Evolutionary conservation across 1,140 invertebrate species (phyloP).

Genomic region (Lepidurus packardi): DNA sequence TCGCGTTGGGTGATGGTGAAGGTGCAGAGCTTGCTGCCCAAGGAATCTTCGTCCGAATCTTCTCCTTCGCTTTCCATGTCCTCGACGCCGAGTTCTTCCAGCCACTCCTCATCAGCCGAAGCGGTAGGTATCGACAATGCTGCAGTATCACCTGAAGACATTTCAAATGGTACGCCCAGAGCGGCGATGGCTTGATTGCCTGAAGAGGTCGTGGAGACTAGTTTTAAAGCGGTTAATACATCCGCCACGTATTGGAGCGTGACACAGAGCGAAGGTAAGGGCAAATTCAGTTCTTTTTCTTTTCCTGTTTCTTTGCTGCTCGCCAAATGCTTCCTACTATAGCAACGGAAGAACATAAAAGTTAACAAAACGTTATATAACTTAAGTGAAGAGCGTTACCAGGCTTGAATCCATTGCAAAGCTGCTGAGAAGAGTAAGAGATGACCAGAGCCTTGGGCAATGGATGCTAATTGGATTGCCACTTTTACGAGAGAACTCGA

Average conservation of each 20-base stretch:
- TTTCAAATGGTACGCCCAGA: not conserved
- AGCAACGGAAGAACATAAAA: not conserved
- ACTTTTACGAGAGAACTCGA: constrained; percentile 70
- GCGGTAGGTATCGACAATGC: constrained; percentile 47
- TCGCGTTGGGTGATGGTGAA: constrained; percentile 95
- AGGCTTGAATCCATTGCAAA: constrained; percentile 63
- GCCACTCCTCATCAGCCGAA: constrained; percentile 72
- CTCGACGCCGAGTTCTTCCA: constrained; percentile 68
- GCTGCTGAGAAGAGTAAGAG: constrained; percentile 69
- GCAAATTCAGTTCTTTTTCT: not conserved
- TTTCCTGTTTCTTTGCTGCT: not conserved
- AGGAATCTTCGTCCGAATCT: constrained; percentile 91
- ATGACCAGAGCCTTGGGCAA: constrained; percentile 69
- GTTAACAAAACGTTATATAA: not conserved
- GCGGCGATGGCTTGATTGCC: constrained; percentile 35
- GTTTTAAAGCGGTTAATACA: constrained; percentile 56
- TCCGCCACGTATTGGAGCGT: constrained; percentile 68
- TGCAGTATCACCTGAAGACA: not conserved
- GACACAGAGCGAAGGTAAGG: constrained; percentile 62
- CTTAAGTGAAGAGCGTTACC: constrained; percentile 42
- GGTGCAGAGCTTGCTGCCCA: constrained; percentile 91
- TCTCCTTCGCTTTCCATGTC: constrained; percentile 87
- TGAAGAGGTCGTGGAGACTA: constrained; percentile 43
- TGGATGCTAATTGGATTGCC: constrained; percentile 72
- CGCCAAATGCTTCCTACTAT: not conserved